These are phyloP conservation scores for Parnassius mnemosyne DNA, from an alignment of 2,888 invertebrate genomes.

Conservation along the genomic window DNA sequence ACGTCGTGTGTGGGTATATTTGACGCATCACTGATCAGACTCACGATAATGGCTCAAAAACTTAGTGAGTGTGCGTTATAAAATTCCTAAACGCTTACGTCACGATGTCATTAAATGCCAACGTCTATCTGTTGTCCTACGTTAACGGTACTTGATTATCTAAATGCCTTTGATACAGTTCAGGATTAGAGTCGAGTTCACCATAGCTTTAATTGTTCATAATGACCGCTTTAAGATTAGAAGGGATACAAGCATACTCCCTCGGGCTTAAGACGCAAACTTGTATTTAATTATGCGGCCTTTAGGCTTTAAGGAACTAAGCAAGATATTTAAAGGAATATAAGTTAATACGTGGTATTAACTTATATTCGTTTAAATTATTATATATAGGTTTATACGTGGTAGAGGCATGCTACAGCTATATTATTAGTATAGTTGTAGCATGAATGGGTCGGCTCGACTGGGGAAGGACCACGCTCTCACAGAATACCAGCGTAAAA, in stretches of 20 bases:
- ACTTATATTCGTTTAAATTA: no score
- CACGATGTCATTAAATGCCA: slow-evolving; percentile 67
- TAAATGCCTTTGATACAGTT: slow-evolving; percentile 62
- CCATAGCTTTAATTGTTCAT: slow-evolving; percentile 59
- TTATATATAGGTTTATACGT: no score
- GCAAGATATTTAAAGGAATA: not conserved
- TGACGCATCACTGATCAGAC: slow-evolving; percentile 67
- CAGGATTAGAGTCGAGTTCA: slow-evolving; percentile 49
- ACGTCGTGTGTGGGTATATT: slow-evolving; percentile 71
- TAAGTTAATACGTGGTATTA: no score
- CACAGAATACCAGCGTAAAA: no score
- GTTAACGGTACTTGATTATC: slow-evolving; percentile 59
- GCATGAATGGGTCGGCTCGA: no score
- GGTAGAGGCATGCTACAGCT: no score
- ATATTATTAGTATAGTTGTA: no score
- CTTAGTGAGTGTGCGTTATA: slow-evolving; percentile 53
- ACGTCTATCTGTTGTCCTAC: slow-evolving; percentile 44
- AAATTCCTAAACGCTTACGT: slow-evolving; percentile 63
- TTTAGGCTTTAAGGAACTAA: not conserved
- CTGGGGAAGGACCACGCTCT: no score
- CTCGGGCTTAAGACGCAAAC: slow-evolving; percentile 11
- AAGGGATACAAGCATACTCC: slow-evolving; percentile 15
- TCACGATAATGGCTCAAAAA: slow-evolving; percentile 67
- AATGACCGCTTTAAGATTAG: slow-evolving; percentile 37
- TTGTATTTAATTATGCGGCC: slow-evolving; percentile 1